These are phyloP conservation scores for Drosophila tani DNA, from an alignment of 1,140 invertebrate genomes.

Conservation along the genomic window DNA sequence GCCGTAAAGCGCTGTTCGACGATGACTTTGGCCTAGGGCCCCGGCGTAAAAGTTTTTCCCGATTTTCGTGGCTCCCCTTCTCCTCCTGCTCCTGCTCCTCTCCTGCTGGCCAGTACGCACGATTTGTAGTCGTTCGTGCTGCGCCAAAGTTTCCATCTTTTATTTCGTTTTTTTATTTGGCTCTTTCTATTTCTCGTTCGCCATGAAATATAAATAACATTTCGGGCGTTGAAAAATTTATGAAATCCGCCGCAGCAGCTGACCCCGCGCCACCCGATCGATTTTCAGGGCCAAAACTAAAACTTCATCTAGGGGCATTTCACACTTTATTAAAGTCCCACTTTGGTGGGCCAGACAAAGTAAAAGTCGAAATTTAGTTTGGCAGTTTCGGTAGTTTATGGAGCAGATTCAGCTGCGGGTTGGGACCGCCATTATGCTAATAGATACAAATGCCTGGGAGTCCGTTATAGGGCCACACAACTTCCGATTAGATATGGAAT, in stretches of 20 bases:
- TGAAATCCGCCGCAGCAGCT: slow-evolving; percentile 70
- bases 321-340: slow-evolving; percentile 79
- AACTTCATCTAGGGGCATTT: slow-evolving; percentile 64
- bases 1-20: slow-evolving; percentile 70
- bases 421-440: slow-evolving; percentile 15
- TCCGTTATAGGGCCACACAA: slow-evolving; percentile 11
- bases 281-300: slow-evolving; percentile 71
- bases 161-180: slow-evolving; percentile 31
- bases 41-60: slow-evolving; percentile 71
- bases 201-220: slow-evolving; percentile 83
- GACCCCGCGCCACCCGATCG: slow-evolving; percentile 41
- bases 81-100: background rate
- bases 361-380: slow-evolving; percentile 73
- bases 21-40: slow-evolving; percentile 53
- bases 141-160: slow-evolving; percentile 73
- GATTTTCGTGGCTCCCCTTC: slow-evolving; percentile 45
- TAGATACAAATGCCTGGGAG: slow-evolving; percentile 9
- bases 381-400: slow-evolving; percentile 57
- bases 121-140: slow-evolving; percentile 81
- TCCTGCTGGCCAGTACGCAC: slow-evolving; percentile 60
- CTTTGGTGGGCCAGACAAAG: slow-evolving; percentile 41
- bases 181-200: slow-evolving; percentile 36
- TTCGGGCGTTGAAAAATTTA: slow-evolving; percentile 80
- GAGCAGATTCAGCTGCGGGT: slow-evolving; percentile 6
- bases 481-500: slow-evolving; percentile 38